Evolutionary conservation across 1,140 invertebrate genomes (phyloP), one percentile per base, ranked within the genome.

Genomic region (Ostrea denselamellosa): DNA sequence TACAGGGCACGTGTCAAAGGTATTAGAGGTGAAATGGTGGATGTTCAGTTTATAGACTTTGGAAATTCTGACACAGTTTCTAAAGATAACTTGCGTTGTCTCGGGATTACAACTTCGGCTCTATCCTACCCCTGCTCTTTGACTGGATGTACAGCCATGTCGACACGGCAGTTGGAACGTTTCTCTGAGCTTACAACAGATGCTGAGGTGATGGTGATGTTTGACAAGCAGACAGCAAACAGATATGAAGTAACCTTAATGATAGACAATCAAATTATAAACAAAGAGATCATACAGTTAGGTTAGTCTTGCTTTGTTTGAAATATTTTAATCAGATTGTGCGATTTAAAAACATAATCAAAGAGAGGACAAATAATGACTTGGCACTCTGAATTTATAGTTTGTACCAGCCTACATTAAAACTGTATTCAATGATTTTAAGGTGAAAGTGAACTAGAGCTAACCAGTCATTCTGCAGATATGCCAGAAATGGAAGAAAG

Each of bases 21-120:
- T 87, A 83, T 86, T 34, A 22, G n/a, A 83, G 90, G 86, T 8
- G 68, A 89, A 10, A 22, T 84, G n/a, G 85, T 88, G 56, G 86
- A 34, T 53, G 96, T 98, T 0, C 94, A 96, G 12, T 98, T 97
- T 93, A 94, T 97, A 7, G 97, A 98, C 93, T 97, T 97, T 94
- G 97, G 97, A 12, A 97, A 97, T 93, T 95, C 95, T 51, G 97
- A 97, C 93, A 94, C 92, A 9, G 93, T 93, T 7, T 71, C 77
- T 0, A 54, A n/a, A 52, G 81, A 77, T 53, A 85, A 90, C 22
- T 52, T 91, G 28, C 89, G 86, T 71, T 65, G 81, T 56, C 62
- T 91, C 25, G 56, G 86, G 0, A 51, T 83, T 44, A n/a, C 82
- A 2, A 25, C 52, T 2, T 58, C 87, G 44, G 83, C 87, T 8